Percentiles rank a stretch among this genome's conserved stretches.
Conservation (phyloP, 2,113 vertebrate genomes). For the Todiramphus saurophagus region DNA sequence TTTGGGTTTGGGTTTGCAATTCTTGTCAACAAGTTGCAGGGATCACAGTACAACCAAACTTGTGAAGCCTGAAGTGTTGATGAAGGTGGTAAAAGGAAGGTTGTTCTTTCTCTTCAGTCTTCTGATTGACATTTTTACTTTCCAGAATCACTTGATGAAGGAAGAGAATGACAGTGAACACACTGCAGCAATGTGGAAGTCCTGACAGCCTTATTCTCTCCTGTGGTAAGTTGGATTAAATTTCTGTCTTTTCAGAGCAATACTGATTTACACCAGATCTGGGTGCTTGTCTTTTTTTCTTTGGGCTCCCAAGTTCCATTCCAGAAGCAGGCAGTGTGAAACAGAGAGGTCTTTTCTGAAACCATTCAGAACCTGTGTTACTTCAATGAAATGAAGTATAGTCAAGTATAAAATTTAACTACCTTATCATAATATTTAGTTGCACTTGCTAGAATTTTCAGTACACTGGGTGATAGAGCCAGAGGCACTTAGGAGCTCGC, state of each 20-base stretch:
- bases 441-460: neutral
- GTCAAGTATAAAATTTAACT: neutral
- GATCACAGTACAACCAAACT: neutral
- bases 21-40: neutral
- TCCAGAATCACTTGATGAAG: neutral
- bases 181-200: neutral
- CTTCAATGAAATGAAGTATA: neutral
- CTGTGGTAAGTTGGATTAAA: neutral
- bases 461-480: neutral
- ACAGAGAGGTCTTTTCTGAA: neutral
- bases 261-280: neutral
- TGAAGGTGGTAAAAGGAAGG: neutral
- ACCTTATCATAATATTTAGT: neutral
- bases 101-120: neutral
- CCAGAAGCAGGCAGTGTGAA: neutral
- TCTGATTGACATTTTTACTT: neutral
- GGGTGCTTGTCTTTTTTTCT: neutral
- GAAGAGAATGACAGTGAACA: neutral
- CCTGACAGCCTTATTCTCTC: neutral
- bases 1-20: neutral
- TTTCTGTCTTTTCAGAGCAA: neutral
- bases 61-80: neutral
- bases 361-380: neutral
- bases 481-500: neutral
- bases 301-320: neutral